Evolutionary conservation across 2,113 vertebrate genomes (phyloP).

Genomic region (Polypterus bichir): DNA sequence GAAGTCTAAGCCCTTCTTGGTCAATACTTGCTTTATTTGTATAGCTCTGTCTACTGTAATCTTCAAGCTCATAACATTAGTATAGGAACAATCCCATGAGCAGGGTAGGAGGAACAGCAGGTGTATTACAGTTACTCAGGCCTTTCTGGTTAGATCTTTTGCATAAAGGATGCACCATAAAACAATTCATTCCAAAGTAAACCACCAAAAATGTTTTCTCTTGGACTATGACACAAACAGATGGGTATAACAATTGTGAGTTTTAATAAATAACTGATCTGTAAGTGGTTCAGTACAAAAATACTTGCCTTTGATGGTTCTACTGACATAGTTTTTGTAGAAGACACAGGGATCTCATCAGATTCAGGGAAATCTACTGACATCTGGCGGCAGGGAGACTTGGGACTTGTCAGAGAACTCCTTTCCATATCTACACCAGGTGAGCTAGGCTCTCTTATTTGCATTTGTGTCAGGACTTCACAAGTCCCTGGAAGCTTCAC

Average conservation of each 20-base stretch:
- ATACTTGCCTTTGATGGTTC: slow-evolving; percentile 59
- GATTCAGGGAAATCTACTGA: slow-evolving; percentile 72
- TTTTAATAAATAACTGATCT: not conserved
- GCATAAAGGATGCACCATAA: too few species aligned
- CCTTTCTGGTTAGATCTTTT: too few species aligned
- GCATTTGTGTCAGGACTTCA: slow-evolving; percentile 7
- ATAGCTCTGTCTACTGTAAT: too few species aligned
- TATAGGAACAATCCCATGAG: too few species aligned
- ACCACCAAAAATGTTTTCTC: not conserved
- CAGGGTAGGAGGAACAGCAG: too few species aligned
- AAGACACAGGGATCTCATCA: slow-evolving; percentile 44
- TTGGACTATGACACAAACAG: not conserved
- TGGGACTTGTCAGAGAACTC: slow-evolving; percentile 40
- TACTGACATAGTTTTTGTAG: slow-evolving; percentile 29
- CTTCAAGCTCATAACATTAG: too few species aligned
- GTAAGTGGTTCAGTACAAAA: slow-evolving; percentile 15
- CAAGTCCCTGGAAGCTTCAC: slow-evolving; percentile 21
- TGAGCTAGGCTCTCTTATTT: slow-evolving; percentile 23
- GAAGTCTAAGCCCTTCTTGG: too few species aligned
- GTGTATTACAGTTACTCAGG: too few species aligned
- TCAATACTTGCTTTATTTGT: too few species aligned
- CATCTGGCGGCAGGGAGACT: slow-evolving; percentile 73
- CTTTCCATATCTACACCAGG: slow-evolving; percentile 30
- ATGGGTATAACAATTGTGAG: not conserved
- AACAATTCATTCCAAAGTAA: not conserved